A percentile compares a stretch with the other conserved stretches of the same genome.
phyloP scores from a whole-genome alignment of 23 tunicate species.

The Clavelina lepadiformis region DNA sequence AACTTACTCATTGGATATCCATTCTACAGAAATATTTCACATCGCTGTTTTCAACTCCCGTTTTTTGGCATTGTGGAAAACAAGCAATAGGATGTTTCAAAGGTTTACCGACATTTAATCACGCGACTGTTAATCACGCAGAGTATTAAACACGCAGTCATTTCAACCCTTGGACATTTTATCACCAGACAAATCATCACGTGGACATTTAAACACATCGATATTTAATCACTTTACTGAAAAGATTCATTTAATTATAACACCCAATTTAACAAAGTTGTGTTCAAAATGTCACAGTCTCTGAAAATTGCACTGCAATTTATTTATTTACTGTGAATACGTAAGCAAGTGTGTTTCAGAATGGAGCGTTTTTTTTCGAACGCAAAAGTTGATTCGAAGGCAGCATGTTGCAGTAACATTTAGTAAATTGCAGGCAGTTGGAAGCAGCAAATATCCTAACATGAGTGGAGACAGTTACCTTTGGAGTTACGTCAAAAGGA shows the following conservation, averaged over 20 bases:
- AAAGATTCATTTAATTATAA: no score
- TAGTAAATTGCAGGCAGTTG: constrained; percentile 22
- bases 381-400: background rate
- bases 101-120: constrained; percentile 9
- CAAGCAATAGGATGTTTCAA: no score
- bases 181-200: constrained; percentile 13
- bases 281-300: no score
- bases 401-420: background rate
- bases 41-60: no score
- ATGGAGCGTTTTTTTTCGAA: background rate
- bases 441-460: constrained; percentile 20
- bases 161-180: background rate
- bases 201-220: no score
- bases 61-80: no score
- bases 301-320: no score
- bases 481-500: constrained; percentile 36
- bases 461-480: constrained; percentile 33
- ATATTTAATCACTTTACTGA: constrained; percentile 9
- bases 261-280: no score
- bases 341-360: no score
- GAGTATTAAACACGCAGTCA: background rate
- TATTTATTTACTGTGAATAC: no score
- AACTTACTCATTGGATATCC: no score
- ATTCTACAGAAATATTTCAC: no score
- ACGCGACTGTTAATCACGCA: background rate